phyloP scores from a whole-genome alignment of 1,140 invertebrate genomes.

The Portunus trituberculatus region DNA sequence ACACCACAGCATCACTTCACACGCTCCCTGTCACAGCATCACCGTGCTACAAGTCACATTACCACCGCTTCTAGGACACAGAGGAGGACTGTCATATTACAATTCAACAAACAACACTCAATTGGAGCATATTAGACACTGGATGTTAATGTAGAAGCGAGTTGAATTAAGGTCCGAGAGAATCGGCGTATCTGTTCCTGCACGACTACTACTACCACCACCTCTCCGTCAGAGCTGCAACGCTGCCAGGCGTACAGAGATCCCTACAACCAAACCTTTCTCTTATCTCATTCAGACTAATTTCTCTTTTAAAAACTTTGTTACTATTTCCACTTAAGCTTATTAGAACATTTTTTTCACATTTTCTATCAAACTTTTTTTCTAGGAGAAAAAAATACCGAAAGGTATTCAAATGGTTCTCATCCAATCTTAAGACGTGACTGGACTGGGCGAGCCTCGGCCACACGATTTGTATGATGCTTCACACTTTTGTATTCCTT shows the following conservation, averaged over 20 bases:
- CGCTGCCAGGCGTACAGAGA: constrained; percentile 53
- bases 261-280: constrained; percentile 27
- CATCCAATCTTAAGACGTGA: constrained; percentile 61
- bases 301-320: neutral
- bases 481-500: constrained; percentile 20
- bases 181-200: constrained; percentile 40
- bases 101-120: constrained; percentile 66
- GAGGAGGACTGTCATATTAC: constrained; percentile 63
- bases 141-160: constrained; percentile 66
- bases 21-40: neutral
- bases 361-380: neutral
- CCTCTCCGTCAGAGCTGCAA: neutral
- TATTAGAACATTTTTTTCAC: too few species aligned
- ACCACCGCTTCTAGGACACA: constrained; percentile 51
- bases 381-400: neutral
- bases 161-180: constrained; percentile 41
- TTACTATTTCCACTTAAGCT: neutral
- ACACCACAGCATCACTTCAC: constrained; percentile 42
- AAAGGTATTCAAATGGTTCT: constrained; percentile 66
- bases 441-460: constrained; percentile 50
- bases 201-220: constrained; percentile 41
- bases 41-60: constrained; percentile 54
- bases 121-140: constrained; percentile 56
- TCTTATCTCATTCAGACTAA: neutral
- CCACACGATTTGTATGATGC: constrained; percentile 59